Evolutionary conservation across 2,113 vertebrate species (phyloP), one percentile per base, ranked within the genome.

Genomic region (Nannospalax galili): DNA sequence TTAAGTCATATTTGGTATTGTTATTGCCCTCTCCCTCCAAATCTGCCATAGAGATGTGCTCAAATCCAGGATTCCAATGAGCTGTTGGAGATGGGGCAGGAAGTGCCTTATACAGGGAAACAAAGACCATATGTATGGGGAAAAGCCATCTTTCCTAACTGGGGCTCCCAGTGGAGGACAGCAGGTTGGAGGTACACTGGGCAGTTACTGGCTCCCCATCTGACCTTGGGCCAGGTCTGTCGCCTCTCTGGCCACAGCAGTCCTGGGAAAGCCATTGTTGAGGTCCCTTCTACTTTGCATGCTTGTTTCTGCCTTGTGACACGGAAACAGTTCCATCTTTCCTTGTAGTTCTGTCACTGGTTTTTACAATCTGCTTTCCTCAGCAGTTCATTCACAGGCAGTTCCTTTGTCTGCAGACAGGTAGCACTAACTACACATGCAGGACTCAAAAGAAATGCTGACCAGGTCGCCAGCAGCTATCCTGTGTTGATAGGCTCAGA

Each of bases 351-450:
- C 62, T 88, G 35, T 92, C 92, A 67, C 73, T 82, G 1, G 2
- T 28, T 17, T 90, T 79, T 72, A 73, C 26, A 88, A 48, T 87
- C 65, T 95, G 91, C 87, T 93, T 95, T 93, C 87, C 95, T 97
- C 88, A 93, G 90, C 94, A 95, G 56, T 91, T 95, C 56, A 92
- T 84, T 92, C 85, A 16, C 93, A 65, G 87, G 89, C 80, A 78
- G 45, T 72, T 93, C 69, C 93, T 97, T 96, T 97, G 93, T 97
- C 84, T 95, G 67, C 80, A 92, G 88, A 85, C 84, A 96, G 93
- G 91, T 93, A 85, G 77, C 77, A 60, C 81, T 78, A 75, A 86
- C 65, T 85, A 30, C 58, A 67, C 73, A 30, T 28, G 19, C 85
- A 42, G 90, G 95, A 97, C 82, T 64, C 42, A 2, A 40, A 69